Conservation (phyloP, 1,140 invertebrate species). For the Eurosta solidaginis region DNA sequence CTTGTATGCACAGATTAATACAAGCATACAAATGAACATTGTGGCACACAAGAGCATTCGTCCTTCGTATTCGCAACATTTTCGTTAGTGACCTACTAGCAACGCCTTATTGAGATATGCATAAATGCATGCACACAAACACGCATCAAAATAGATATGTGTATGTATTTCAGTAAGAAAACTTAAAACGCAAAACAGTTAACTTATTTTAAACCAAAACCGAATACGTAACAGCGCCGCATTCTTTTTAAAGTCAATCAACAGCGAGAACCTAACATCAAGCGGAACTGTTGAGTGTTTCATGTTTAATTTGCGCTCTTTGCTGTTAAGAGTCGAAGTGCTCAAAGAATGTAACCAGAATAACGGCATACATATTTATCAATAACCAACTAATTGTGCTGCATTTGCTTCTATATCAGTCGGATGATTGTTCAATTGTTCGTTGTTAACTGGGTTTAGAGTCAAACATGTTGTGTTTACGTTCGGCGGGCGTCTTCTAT, state of each 20-base stretch:
- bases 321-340: not conserved
- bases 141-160: too few relatives aligned
- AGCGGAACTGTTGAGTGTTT: conserved; percentile 17
- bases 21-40: not conserved
- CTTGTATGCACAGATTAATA: too few relatives aligned
- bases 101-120: not conserved
- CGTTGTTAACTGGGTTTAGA: not conserved
- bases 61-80: not conserved
- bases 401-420: too few relatives aligned
- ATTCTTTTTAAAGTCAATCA: too few relatives aligned
- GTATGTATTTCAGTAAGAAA: too few relatives aligned
- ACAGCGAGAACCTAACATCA: not conserved
- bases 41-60: not conserved
- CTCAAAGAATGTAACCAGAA: too few relatives aligned
- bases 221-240: not conserved
- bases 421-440: too few relatives aligned
- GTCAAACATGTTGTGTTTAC: conserved; percentile 16
- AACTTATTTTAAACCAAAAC: not conserved
- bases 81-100: conserved; percentile 18
- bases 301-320: not conserved
- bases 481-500: not conserved
- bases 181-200: too few relatives aligned
- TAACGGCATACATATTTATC: too few relatives aligned
- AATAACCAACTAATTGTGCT: not conserved
- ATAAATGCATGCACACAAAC: too few relatives aligned